A percentile compares a stretch with the other conserved stretches of the same genome.
These are phyloP conservation scores for Platyrinchus mystaceus DNA, from an alignment of 2,797 vertebrate genomes.

Conservation along the genomic window DNA sequence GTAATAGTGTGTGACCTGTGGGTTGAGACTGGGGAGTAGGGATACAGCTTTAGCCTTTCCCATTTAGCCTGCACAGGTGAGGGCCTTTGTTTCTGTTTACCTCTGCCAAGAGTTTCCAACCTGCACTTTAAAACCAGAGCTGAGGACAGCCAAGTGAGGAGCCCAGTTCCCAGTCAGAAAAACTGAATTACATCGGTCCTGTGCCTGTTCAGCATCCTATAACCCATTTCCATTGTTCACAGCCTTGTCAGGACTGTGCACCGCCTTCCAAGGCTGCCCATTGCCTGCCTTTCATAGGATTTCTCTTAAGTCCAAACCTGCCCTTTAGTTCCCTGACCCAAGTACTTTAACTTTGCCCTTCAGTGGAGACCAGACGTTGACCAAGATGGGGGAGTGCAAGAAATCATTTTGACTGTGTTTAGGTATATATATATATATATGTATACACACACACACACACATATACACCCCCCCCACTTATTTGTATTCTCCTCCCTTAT, in stretches of 20 bases:
- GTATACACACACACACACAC: no score
- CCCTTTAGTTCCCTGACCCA: neutral
- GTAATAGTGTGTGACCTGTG: neutral
- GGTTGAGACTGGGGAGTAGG: neutral
- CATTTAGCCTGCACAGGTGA: neutral
- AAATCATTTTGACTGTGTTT: neutral
- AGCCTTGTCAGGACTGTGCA: neutral
- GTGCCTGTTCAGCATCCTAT: neutral
- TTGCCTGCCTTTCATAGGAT: neutral
- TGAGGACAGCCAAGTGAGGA: rapidly evolving
- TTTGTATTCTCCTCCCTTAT: neutral
- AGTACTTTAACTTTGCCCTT: neutral
- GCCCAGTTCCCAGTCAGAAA: neutral
- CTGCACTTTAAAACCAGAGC: neutral
- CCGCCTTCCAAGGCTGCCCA: neutral
- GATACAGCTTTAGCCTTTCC: neutral
- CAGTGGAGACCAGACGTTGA: neutral
- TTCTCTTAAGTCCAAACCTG: neutral
- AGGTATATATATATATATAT: neutral
- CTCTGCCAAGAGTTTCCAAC: neutral
- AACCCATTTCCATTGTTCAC: neutral
- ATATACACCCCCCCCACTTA: neutral
- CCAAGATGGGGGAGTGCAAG: neutral
- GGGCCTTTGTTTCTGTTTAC: neutral
- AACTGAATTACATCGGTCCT: neutral